Conservation (phyloP, 2,888 invertebrate genomes). For the Patella depressa region DNA sequence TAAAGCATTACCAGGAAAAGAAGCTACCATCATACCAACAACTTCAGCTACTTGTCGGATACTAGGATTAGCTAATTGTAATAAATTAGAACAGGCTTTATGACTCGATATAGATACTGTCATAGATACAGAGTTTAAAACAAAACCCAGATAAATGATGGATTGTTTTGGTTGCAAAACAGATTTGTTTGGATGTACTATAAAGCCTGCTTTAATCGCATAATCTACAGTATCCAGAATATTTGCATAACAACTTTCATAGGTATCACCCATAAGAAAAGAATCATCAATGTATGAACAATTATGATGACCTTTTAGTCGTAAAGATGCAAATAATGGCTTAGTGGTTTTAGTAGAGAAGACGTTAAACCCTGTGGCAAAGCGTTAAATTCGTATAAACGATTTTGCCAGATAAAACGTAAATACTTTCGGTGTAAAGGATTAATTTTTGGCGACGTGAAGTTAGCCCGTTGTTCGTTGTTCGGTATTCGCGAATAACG, state of each 20-base stretch:
- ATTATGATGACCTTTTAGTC: conserved; percentile 27
- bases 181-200: conserved; percentile 34
- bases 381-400: conserved; percentile 28
- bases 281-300: conserved; percentile 30
- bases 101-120: not conserved
- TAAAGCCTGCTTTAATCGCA: conserved; percentile 26
- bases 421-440: conserved; percentile 30
- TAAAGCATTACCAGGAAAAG: not conserved
- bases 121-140: not conserved
- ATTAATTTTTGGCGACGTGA: too few relatives aligned
- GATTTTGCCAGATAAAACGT: conserved; percentile 34
- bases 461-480: too few relatives aligned
- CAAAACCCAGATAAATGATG: conserved; percentile 32
- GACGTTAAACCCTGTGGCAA: conserved; percentile 36
- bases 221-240: conserved; percentile 15
- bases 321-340: conserved; percentile 29
- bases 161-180: conserved; percentile 21
- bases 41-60: not conserved
- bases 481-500: too few relatives aligned
- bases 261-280: conserved; percentile 15
- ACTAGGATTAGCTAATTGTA: not conserved
- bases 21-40: not conserved
- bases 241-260: conserved; percentile 17
- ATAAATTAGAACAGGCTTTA: not conserved
- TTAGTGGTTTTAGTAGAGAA: conserved; percentile 40